Evolutionary conservation across 2,888 invertebrate genomes (phyloP), one percentile per base, ranked within the genome.

Genomic region (Itoplectis maculator): DNA sequence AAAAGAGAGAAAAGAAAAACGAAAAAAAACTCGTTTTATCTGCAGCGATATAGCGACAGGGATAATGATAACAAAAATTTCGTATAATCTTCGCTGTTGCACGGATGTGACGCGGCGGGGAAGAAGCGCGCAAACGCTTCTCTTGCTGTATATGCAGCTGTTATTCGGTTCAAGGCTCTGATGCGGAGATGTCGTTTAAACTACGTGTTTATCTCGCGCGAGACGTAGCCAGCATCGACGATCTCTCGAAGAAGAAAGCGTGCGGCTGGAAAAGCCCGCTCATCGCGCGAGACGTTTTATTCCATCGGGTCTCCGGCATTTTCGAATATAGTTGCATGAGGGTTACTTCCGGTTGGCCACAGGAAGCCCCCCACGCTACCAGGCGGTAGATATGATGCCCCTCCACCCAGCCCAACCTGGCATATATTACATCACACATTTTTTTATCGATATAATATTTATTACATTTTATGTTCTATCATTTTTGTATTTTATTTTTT

Each of bases 281-380:
- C n/a, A n/a, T n/a, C n/a, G n/a, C n/a, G 61, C 63, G 59, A 51
- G 37, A 23, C 29, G 61, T 51, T 87, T 90, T 88, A 92, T 89
- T 92, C 92, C 92, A 92, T 92, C 77, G 91, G 89, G 87, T 92
- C 92, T 73, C 90, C 90, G 75, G 88, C 89, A 83, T 91, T 90
- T 88, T 92, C 92, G 85, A 92, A 92, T 86, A 92, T 92, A 65
- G 92, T 92, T 77, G 92, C 91, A 85, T 92, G 92, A 63, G 92
- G 91, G 85, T 89, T 91, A 88, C 87, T 91, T 83, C 90, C 88
- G 49, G 88, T 87, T 83, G 92, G 91, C 92, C 92, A 92, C 42
- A 91, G 88, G 82, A 92, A 92, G 68, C 92, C 91, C 82, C 91
- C 92, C 83, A 91, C 90, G 79, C 92, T 91, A 81, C 92, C 92